These are phyloP conservation scores for Alethe castanea DNA, from an alignment of 2,113 vertebrate species.

Conservation along the genomic window DNA sequence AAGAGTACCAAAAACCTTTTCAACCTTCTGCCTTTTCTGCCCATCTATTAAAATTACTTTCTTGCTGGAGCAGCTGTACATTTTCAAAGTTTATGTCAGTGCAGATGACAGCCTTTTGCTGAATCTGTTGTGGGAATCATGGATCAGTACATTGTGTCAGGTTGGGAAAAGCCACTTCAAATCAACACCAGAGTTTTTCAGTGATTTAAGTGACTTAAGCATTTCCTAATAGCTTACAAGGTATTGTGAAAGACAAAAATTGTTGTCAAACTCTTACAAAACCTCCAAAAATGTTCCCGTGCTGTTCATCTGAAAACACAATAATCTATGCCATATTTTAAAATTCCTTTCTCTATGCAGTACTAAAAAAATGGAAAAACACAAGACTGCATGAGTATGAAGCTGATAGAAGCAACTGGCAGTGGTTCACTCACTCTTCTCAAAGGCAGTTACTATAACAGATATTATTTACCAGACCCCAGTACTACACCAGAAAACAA, in stretches of 20 bases:
- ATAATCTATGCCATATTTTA: neutral
- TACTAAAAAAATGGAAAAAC: neutral
- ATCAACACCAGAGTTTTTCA: neutral
- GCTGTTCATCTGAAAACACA: neutral
- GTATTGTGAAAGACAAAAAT: neutral
- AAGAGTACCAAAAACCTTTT: neutral
- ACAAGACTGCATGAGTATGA: neutral
- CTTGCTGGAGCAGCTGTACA: neutral
- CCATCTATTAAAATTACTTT: neutral
- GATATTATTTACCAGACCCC: neutral
- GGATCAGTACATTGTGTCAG: neutral
- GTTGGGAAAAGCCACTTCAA: neutral
- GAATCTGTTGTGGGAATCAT: neutral
- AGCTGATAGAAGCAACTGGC: neutral
- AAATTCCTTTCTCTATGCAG: neutral
- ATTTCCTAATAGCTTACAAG: neutral
- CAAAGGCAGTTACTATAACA: neutral
- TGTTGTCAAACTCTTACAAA: neutral
- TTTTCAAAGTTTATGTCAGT: neutral
- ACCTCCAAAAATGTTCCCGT: neutral
- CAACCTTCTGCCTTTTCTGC: slow-evolving; percentile 1
- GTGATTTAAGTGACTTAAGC: neutral
- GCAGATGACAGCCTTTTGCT: neutral
- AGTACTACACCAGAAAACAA: neutral
- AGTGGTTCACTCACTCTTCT: neutral